Percentiles rank a stretch among this genome's conserved stretches.
Conservation (phyloP, 2,113 vertebrate genomes). For the Pteruthius melanotis region DNA sequence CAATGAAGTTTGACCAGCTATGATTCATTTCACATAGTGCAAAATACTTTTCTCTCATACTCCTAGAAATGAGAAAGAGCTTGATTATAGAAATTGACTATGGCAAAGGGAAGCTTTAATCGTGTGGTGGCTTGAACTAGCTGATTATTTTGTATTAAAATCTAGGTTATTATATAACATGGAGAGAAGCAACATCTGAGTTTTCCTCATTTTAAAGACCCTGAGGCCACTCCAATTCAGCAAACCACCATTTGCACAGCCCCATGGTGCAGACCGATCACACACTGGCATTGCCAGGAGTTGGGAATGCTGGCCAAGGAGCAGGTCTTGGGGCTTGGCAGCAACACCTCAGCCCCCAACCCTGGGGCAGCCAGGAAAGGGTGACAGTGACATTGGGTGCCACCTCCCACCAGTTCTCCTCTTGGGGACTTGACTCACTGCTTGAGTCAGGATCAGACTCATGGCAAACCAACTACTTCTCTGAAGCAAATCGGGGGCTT, state of each 20-base stretch:
- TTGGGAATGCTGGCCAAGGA: rapidly evolving
- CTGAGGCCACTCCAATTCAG: not conserved
- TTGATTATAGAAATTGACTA: not conserved
- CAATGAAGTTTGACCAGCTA: not conserved
- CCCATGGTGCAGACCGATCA: not conserved
- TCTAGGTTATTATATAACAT: not conserved
- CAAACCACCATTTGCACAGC: not conserved
- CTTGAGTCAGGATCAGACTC: not conserved
- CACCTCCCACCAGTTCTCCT: not conserved
- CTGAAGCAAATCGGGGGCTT: not conserved
- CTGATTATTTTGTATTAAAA: not conserved
- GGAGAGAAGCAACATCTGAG: not conserved
- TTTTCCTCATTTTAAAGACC: not conserved
- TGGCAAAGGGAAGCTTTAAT: not conserved
- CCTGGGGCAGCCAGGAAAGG: not conserved
- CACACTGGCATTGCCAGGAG: rapidly evolving
- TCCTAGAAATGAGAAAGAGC: not conserved
- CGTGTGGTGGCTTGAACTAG: not conserved
- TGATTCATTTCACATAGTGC: constrained; percentile 33
- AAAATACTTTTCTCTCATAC: not conserved
- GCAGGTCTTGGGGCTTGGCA: not conserved
- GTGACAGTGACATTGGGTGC: rapidly evolving
- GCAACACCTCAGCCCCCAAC: not conserved
- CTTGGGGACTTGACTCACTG: not conserved
- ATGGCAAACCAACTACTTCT: rapidly evolving